Conservation (phyloP, 2,113 vertebrate genomes). For the Pomatostomus ruficeps region DNA sequence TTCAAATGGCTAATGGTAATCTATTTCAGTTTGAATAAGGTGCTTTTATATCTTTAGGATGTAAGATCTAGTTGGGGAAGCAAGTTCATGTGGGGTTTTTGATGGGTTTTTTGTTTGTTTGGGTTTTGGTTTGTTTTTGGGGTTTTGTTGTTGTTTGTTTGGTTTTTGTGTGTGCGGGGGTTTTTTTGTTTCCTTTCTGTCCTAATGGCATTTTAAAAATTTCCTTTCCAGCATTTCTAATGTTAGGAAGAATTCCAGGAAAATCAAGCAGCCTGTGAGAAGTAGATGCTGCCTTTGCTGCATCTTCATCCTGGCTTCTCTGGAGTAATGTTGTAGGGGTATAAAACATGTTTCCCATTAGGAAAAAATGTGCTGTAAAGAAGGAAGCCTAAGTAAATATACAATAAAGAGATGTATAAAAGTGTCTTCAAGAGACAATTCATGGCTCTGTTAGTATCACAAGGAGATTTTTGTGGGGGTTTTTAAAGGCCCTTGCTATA, state of each 20-base stretch:
- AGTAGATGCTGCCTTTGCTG: not conserved
- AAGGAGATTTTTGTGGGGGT: not conserved
- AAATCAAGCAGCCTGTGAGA: not conserved
- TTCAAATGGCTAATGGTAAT: not conserved
- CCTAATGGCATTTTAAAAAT: not conserved
- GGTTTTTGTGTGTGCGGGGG: not conserved
- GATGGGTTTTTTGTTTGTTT: not conserved
- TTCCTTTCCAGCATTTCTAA: not conserved
- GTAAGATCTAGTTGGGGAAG: not conserved
- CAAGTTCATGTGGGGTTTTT: not conserved
- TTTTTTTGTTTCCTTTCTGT: not conserved
- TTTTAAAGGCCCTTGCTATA: not conserved
- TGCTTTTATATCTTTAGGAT: not conserved
- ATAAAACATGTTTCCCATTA: constrained; percentile 12
- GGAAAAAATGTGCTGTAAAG: constrained; percentile 1
- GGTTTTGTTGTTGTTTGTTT: not conserved
- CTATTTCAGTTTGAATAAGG: not conserved
- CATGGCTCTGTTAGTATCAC: constrained; percentile 1
- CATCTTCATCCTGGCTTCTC: not conserved
- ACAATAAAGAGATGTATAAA: constrained; percentile 29
- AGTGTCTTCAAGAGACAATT: constrained; percentile 20
- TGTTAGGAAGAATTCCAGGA: not conserved
- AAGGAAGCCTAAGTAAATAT: constrained; percentile 46
- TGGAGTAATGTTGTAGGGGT: not conserved
- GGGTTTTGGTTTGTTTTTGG: not conserved